A percentile compares a stretch with the other conserved stretches of the same genome.
phyloP scores from a whole-genome alignment of 2,888 invertebrate species.

The Matsumyia berberina region DNA sequence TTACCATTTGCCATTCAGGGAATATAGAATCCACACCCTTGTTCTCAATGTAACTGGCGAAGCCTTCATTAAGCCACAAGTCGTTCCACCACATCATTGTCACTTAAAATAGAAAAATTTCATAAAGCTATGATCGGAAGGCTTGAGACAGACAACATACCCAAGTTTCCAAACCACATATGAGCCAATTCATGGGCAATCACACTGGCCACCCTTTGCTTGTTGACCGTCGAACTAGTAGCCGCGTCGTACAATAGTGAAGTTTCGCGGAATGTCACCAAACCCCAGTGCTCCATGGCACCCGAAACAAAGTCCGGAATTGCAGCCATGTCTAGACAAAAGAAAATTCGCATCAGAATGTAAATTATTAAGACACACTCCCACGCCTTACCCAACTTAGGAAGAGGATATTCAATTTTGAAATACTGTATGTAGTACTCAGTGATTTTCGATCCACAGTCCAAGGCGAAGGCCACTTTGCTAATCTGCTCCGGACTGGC shows the following conservation, averaged over 20 bases:
- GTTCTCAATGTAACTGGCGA: constrained; percentile 95
- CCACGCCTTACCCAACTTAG: constrained; percentile 90
- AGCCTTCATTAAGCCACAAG: constrained; percentile 96
- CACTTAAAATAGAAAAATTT: constrained; percentile 85
- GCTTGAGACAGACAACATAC: constrained; percentile 84
- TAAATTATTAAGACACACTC: too few species aligned
- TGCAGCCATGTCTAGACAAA: constrained; percentile 82
- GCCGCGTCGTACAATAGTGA: constrained; percentile 90
- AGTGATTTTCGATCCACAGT: constrained; percentile 89
- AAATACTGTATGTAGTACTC: constrained; percentile 94
- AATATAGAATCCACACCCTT: constrained; percentile 90
- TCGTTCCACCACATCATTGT: constrained; percentile 98
- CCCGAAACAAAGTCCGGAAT: constrained; percentile 86
- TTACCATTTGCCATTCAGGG: constrained; percentile 92
- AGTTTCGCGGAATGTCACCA: constrained; percentile 96
- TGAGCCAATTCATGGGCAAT: constrained; percentile 97
- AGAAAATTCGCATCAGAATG: background rate
- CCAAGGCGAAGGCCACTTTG: constrained; percentile 91
- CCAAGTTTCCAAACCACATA: constrained; percentile 96
- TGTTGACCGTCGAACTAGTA: constrained; percentile 90
- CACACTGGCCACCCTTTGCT: constrained; percentile 91
- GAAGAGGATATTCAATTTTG: constrained; percentile 93
- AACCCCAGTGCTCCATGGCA: constrained; percentile 98
- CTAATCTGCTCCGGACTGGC: constrained; percentile 90
- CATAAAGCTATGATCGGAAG: background rate